Evolutionary conservation across 35 echinoderm and acorn worm genomes (phyloP), one percentile per base, ranked within the genome.

Genomic region (Acanthaster planci): DNA sequence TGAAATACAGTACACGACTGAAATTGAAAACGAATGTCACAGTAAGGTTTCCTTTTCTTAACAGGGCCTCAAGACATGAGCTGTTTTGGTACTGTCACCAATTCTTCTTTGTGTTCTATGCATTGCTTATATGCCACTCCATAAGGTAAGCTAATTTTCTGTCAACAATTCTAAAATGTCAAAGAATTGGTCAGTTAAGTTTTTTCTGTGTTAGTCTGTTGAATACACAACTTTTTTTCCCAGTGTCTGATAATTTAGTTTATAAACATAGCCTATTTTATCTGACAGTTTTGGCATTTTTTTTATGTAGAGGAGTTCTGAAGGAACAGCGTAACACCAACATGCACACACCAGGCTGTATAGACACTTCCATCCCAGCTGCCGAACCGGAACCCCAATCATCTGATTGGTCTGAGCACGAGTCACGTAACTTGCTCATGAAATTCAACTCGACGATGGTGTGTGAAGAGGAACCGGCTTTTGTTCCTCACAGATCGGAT

Each of bases 261-360:
- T 4, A 47, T 47, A 47, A 12, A 47, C 12, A 12, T 47, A 12
- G 4, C 42, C 4, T 12, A 47, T 47, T 47, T 47, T 47, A 12
- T 47, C 42, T 6, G 4, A 47, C 42, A 47, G 42, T 12, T 4
- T 47, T 47, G 42, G 42, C 12, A 47, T 12, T 47, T 72, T 23
- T 32, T 35, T 30, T 64, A 36, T 89, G 17, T 57, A 97, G 94
- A 17, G 94, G 94, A 39, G 80, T 93, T 7, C 58, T 97, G 4
- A 97, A 97, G 68, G 94, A 97, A 39, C 94, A 97, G 72, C 90
- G 87, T 50, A 97, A 97, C 77, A 37, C 86, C 37, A 59, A 81
- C 7, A 86, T 17, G 16, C 94, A 97, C 84, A 84, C 59, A 50
- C 94, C 94, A 23, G 94, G 94, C 39, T 97, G 94, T 51, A 78